A percentile compares a stretch with the other conserved stretches of the same genome.
Conservation (phyloP, 2,888 invertebrate genomes). For the Chaitophorus viminalis region DNA sequence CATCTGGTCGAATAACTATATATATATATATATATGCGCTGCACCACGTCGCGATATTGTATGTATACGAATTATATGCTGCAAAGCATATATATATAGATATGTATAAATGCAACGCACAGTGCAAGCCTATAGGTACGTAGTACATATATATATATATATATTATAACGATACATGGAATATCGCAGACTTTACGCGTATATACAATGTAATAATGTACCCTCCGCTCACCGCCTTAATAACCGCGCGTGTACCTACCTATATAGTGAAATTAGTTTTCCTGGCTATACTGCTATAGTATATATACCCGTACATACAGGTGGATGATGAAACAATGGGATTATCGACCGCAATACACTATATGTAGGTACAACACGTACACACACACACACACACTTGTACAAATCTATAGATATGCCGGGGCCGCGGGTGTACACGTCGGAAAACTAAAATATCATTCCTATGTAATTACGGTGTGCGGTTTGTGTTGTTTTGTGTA, state of each 20-base stretch:
- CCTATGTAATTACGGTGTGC: constrained; percentile 59
- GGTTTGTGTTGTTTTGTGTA: constrained; percentile 48
- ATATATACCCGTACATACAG: not conserved
- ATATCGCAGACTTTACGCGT: not conserved
- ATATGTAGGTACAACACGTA: not conserved
- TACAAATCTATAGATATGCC: constrained; percentile 2
- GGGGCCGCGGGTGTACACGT: constrained; percentile 48
- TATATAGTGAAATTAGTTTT: constrained; percentile 42
- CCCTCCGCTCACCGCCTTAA: not conserved
- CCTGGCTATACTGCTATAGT: not conserved
- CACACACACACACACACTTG: not conserved
- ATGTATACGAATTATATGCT: not conserved
- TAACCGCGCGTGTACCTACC: not conserved
- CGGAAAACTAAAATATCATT: constrained; percentile 62
- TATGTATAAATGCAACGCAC: too few species aligned
- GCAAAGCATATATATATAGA: too few species aligned
- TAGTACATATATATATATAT: not conserved
- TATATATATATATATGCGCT: too few species aligned
- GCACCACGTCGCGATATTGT: not conserved
- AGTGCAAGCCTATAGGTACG: not conserved
- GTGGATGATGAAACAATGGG: constrained; percentile 40
- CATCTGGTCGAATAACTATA: not conserved
- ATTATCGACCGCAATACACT: constrained; percentile 42
- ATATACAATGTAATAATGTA: not conserved
- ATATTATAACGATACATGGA: not conserved